Percentiles rank a stretch among this genome's conserved stretches.
phyloP scores from a whole-genome alignment of 2,113 vertebrate species.

The Myanophis thanlyinensis region DNA sequence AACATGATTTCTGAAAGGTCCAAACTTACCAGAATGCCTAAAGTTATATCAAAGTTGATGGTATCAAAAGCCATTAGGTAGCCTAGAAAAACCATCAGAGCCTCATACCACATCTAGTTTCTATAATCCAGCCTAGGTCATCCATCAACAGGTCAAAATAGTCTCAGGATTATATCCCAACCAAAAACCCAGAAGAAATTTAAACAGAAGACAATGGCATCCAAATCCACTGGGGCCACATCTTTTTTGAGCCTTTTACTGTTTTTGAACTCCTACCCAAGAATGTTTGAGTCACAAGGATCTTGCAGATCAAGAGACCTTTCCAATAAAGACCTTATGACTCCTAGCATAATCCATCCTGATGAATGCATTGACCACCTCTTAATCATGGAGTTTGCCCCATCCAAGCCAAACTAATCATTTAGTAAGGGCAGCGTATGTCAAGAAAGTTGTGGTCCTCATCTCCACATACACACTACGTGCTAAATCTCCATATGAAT shows the following conservation, averaged over 20 bases:
- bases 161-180: neutral
- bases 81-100: neutral
- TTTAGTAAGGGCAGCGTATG: neutral
- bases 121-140: neutral
- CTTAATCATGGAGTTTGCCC: neutral
- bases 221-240: neutral
- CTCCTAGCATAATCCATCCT: neutral
- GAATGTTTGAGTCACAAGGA: neutral
- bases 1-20: conserved; percentile 43
- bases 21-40: neutral
- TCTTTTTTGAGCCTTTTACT: neutral
- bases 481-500: neutral
- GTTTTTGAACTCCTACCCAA: neutral
- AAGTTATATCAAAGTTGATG: neutral
- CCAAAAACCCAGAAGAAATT: neutral
- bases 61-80: neutral
- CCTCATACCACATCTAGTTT: neutral
- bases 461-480: neutral
- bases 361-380: neutral
- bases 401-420: neutral
- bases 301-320: neutral
- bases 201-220: neutral
- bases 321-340: neutral
- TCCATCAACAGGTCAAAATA: neutral
- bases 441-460: neutral